Evolutionary conservation across 2,888 invertebrate genomes (phyloP), one percentile per base, ranked within the genome.

Genomic region (Trissolcus brochymenae): DNA sequence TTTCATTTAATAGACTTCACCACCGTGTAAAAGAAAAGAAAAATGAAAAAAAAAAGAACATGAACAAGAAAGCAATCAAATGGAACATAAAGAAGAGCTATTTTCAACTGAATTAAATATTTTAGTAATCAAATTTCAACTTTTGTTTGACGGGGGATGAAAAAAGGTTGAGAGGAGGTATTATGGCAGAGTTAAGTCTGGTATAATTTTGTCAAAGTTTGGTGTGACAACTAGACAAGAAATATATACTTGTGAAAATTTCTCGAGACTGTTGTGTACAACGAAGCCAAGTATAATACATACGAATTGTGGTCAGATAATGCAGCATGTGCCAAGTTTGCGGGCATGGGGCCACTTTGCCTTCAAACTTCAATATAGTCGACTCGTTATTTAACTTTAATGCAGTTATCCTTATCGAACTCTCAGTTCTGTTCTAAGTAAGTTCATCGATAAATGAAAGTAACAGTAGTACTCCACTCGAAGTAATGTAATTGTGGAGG

Each of bases 251-350:
- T 64, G 35, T 7, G 11, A 35, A 21, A 71, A 76, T 71, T 76
- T 57, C 65, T 71, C 50, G 53, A 35, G 35, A 35, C 11, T 7
- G 41, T 51, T 61, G 21, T 61, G 25, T 55, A 21, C 53, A 29
- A 17, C 66, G 66, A 59, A 57, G 21, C 76, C 56, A 65, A 66
- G 59, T 76, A 55, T 68, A 57, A 62, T 46, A 54, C 17, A 35
- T 66, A 76, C 66, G 71, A 71, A 76, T 76, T 76, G 71, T 54
- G 70, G 76, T 76, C 70, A 76, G 76, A 76, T 76, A 71, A 76
- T 71, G 60, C 56, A 76, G 55, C 50, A 61, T 53, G 61, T 61
- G 66, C 56, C 60, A 70, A 70, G 55, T 76, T 70, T 62, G 19
- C 19, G 56, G 60, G 55, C 60, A 40, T 11, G 14, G 55, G 75